These are phyloP conservation scores for Dicyrtoma fusca DNA, from an alignment of 2,888 invertebrate species.

Conservation along the genomic window DNA sequence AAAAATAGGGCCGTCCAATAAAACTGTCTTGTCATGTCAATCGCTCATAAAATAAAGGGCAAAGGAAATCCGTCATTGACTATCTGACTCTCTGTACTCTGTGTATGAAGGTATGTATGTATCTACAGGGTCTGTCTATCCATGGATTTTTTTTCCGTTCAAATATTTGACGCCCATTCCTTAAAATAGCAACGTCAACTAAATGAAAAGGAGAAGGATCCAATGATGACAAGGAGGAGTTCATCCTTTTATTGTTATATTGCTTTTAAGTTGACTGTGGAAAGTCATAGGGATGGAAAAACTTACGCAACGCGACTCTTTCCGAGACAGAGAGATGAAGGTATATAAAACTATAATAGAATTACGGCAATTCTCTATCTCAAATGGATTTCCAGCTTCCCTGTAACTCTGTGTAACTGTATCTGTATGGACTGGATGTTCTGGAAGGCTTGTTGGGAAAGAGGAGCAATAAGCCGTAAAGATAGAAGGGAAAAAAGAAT, in stretches of 20 bases:
- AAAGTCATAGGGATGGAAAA: not conserved
- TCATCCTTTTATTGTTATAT: conserved; percentile 43
- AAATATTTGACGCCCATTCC: conserved; percentile 22
- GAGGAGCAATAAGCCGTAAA: not conserved
- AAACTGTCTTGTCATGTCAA: conserved; percentile 49
- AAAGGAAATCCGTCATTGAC: conserved; percentile 42
- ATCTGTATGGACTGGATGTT: no score
- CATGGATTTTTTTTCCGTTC: not conserved
- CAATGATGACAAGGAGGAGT: conserved; percentile 40
- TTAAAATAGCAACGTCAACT: conserved; percentile 20
- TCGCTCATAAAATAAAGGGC: conserved; percentile 48
- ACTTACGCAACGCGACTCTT: not conserved
- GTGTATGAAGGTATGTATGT: not conserved
- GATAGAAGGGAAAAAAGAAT: conserved; percentile 3
- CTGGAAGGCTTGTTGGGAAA: not conserved
- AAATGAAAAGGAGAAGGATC: conserved; percentile 17
- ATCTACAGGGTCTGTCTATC: conserved; percentile 7
- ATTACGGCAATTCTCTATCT: conserved; percentile 19
- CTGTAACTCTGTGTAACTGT: no score
- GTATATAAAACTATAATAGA: conserved; percentile 14
- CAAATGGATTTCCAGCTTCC: conserved; percentile 8
- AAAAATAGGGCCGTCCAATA: conserved; percentile 43
- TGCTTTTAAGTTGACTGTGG: conserved; percentile 13
- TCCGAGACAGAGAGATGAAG: not conserved
- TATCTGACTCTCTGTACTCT: not conserved